Conservation (phyloP, 2,888 invertebrate species). For the Dolomedes plantarius region DNA sequence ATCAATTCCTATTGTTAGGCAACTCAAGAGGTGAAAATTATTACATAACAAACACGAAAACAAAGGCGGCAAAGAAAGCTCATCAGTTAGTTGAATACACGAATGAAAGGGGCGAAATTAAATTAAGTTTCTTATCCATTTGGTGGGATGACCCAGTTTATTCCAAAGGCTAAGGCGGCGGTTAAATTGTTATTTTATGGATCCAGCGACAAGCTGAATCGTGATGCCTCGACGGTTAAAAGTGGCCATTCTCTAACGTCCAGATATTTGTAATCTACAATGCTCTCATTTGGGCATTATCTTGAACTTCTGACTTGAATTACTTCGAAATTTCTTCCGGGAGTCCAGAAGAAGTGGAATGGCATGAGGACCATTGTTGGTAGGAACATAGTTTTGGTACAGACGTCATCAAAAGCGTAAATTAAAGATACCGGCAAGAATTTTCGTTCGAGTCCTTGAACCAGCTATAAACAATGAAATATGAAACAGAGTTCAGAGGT, state of each 20-base stretch:
- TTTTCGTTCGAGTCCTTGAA: no score
- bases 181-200: conserved; percentile 41
- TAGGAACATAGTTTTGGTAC: background rate
- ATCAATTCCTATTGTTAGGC: background rate
- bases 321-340: background rate
- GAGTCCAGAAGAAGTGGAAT: background rate
- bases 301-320: background rate
- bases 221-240: background rate
- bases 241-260: background rate
- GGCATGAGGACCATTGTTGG: background rate
- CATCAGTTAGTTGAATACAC: conserved; percentile 13
- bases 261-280: background rate
- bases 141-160: conserved; percentile 22
- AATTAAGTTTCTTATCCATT: conserved; percentile 22
- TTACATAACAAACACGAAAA: background rate
- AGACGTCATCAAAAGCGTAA: background rate
- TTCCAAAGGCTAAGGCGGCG: background rate
- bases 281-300: background rate
- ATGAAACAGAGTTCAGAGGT: no score
- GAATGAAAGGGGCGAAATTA: conserved; percentile 21
- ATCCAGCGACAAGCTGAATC: conserved; percentile 15
- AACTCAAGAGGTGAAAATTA: background rate
- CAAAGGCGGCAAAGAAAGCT: background rate
- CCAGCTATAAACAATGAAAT: no score
- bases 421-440: no score